Percentiles rank a stretch among this genome's conserved stretches.
Conservation (phyloP, 2,888 invertebrate species). For the Rhagium mordax region DNA sequence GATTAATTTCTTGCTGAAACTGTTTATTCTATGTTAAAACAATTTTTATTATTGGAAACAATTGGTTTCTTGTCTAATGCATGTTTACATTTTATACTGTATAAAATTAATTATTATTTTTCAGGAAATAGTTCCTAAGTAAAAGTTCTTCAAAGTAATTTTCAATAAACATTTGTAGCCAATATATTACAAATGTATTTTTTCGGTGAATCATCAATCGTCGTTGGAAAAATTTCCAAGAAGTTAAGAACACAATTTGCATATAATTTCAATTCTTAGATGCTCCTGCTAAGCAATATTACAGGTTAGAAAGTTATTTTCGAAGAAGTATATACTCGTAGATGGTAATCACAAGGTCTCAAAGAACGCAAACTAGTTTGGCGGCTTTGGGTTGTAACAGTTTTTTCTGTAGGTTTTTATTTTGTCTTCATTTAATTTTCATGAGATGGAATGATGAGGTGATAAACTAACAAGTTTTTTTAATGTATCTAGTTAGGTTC, state of each 20-base stretch:
- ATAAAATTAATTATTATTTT: no score
- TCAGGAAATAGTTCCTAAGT: no score
- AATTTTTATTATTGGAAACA: no score
- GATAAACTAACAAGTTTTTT: slow-evolving; percentile 8
- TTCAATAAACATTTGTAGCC: background rate
- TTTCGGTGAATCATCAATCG: background rate
- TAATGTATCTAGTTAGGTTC: background rate
- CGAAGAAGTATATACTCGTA: no score
- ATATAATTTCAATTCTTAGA: background rate
- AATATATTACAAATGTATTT: background rate
- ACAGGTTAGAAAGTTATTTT: background rate
- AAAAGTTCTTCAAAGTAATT: background rate
- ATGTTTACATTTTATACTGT: no score
- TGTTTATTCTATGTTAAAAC: no score
- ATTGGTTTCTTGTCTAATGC: no score
- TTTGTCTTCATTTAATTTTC: background rate
- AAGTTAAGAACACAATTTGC: background rate
- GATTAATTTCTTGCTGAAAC: no score
- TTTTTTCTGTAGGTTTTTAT: background rate
- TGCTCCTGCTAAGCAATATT: background rate
- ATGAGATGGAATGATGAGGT: background rate
- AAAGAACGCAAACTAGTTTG: slow-evolving; percentile 4
- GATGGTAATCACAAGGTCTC: background rate
- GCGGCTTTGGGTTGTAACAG: background rate
- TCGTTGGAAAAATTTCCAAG: background rate